Percentiles rank a stretch among this genome's conserved stretches.
phyloP scores from a whole-genome alignment of 2,888 invertebrate species.

The Seladonia tumulorum region DNA sequence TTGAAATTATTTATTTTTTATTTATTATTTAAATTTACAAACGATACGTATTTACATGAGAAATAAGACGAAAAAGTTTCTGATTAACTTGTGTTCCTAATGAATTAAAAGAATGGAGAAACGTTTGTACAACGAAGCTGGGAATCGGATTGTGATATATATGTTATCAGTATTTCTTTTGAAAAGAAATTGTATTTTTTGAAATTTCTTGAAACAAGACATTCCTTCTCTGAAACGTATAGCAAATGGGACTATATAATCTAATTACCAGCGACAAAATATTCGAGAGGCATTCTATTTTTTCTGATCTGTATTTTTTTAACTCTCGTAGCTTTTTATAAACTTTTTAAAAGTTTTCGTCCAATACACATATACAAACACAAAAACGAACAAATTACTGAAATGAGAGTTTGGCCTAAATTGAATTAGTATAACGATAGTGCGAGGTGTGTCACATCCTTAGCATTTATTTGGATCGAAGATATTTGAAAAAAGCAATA shows the following conservation, averaged over 20 bases:
- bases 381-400: constrained; percentile 41
- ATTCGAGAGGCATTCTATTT: constrained; percentile 81
- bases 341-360: constrained; percentile 73
- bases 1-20: constrained; percentile 22
- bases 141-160: constrained; percentile 39
- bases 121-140: constrained; percentile 3
- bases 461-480: constrained; percentile 26
- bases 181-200: constrained; percentile 32
- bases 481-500: not conserved
- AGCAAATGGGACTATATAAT: constrained; percentile 69
- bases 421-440: constrained; percentile 47
- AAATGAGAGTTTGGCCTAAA: constrained; percentile 59
- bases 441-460: constrained; percentile 59
- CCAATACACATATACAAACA: constrained; percentile 45
- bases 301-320: constrained; percentile 82
- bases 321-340: constrained; percentile 81
- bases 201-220: constrained; percentile 35
- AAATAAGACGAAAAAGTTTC: not conserved
- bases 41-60: constrained; percentile 1
- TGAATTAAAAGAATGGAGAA: not conserved
- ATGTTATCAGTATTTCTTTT: constrained; percentile 25
- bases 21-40: constrained; percentile 17
- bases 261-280: constrained; percentile 67
- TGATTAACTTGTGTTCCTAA: constrained; percentile 20
- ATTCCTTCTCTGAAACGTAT: constrained; percentile 51